Percentiles rank a stretch among this genome's conserved stretches.
phyloP scores from a whole-genome alignment of 2,113 vertebrate species.

The Tachysurus vachellii region DNA sequence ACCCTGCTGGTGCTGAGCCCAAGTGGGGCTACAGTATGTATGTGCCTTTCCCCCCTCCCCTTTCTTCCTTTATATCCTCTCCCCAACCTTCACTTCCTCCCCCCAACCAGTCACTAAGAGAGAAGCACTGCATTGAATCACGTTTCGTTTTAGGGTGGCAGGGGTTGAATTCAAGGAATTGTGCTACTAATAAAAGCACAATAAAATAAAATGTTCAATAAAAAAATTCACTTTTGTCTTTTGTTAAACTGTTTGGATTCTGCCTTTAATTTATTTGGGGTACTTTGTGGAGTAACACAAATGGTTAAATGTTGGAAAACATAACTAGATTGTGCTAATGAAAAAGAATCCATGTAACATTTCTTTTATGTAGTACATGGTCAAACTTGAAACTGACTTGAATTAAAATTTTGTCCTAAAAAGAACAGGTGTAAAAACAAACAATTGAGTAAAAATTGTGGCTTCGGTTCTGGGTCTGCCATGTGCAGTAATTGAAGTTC shows the following conservation, averaged over 20 bases:
- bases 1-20: constrained; percentile 39
- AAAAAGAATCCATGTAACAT: background rate
- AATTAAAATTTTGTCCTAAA: background rate
- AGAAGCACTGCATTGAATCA: constrained; percentile 67
- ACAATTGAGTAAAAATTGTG: background rate
- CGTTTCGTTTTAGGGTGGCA: constrained; percentile 67
- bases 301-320: background rate
- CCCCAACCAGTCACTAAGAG: constrained; percentile 53
- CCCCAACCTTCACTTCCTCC: constrained; percentile 56
- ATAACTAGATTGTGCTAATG: background rate
- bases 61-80: constrained; percentile 16
- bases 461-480: background rate
- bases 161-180: constrained; percentile 67
- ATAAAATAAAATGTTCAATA: constrained; percentile 63
- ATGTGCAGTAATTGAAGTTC: background rate
- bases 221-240: constrained; percentile 65
- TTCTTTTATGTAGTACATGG: background rate
- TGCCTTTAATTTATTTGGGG: background rate
- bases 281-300: too few species aligned
- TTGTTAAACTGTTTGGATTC: constrained; percentile 1
- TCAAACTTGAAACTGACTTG: background rate
- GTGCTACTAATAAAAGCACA: constrained; percentile 73
- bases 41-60: constrained; percentile 63
- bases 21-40: constrained; percentile 53
- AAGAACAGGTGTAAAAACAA: background rate